A percentile compares a stretch with the other conserved stretches of the same genome.
These are phyloP conservation scores for Diaphora mendica DNA, from an alignment of 2,888 invertebrate species.

Conservation along the genomic window DNA sequence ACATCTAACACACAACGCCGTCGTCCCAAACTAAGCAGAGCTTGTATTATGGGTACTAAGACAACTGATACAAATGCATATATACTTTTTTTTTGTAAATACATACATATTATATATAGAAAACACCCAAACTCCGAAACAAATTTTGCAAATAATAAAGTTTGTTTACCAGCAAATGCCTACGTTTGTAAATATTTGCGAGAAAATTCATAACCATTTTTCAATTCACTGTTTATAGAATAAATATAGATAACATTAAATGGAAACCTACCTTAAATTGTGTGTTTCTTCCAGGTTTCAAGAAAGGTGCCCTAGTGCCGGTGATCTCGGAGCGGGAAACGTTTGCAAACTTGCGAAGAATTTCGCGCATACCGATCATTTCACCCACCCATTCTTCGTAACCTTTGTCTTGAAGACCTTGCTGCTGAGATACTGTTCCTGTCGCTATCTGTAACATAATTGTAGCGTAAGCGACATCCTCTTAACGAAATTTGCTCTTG, in stretches of 20 bases:
- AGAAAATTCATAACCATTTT: not conserved
- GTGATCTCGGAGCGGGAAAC: constrained; percentile 93
- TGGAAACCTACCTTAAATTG: constrained; percentile 91
- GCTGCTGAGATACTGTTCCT: constrained; percentile 89
- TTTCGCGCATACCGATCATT: constrained; percentile 97
- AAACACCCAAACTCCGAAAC: too few relatives aligned
- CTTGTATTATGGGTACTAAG: too few relatives aligned
- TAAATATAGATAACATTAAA: not conserved
- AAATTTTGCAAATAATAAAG: not conserved
- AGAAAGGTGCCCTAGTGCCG: constrained; percentile 95
- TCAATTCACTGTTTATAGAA: not conserved
- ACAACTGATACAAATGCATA: too few relatives aligned
- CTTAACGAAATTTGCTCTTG: not conserved
- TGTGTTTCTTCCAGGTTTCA: constrained; percentile 96
- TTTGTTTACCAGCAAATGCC: not conserved
- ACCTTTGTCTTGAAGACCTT: constrained; percentile 94
- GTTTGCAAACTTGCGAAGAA: constrained; percentile 93
- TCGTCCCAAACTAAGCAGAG: too few relatives aligned
- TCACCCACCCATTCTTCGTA: constrained; percentile 98
- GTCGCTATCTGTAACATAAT: constrained; percentile 80
- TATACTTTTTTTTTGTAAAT: too few relatives aligned
- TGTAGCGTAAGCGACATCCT: constrained; percentile 1
- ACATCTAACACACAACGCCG: too few relatives aligned
- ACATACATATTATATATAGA: too few relatives aligned
- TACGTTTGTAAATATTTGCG: not conserved